phyloP scores from a whole-genome alignment of 1,140 invertebrate genomes.

The Euura saliciscinereae region DNA sequence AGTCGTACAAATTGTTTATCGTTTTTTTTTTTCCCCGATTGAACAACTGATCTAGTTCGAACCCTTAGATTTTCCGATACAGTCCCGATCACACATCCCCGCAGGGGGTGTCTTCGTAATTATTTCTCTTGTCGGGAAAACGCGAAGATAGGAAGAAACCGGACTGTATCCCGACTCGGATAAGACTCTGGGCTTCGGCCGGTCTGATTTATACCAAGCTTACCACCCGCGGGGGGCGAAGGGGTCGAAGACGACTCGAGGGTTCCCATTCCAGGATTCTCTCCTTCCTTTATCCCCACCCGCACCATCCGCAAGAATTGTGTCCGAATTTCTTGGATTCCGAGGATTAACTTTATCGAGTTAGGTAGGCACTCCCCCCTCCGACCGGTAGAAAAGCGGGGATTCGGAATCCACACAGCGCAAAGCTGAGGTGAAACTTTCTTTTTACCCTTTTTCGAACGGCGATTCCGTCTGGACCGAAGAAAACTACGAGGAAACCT shows the following conservation, averaged over 20 bases:
- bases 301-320: background rate
- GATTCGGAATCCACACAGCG: too few species aligned
- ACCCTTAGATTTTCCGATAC: too few species aligned
- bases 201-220: conserved; percentile 2
- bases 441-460: too few species aligned
- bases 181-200: background rate
- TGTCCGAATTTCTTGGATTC: conserved; percentile 4
- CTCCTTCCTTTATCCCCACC: background rate
- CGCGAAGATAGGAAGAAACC: background rate
- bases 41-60: too few species aligned
- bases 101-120: background rate
- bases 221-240: background rate
- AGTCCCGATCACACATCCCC: too few species aligned
- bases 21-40: too few species aligned
- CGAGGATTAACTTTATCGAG: conserved; percentile 7
- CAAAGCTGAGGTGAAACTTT: too few species aligned
- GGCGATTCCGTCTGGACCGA: too few species aligned
- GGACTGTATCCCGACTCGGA: conserved; percentile 1
- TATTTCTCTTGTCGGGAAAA: background rate
- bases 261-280: too few species aligned
- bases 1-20: too few species aligned
- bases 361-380: background rate
- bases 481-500: too few species aligned
- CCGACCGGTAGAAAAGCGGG: too few species aligned
- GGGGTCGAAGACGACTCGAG: background rate